Evolutionary conservation across 2,797 vertebrate genomes (phyloP).

Genomic region (Orientallactaga sibirica): DNA sequence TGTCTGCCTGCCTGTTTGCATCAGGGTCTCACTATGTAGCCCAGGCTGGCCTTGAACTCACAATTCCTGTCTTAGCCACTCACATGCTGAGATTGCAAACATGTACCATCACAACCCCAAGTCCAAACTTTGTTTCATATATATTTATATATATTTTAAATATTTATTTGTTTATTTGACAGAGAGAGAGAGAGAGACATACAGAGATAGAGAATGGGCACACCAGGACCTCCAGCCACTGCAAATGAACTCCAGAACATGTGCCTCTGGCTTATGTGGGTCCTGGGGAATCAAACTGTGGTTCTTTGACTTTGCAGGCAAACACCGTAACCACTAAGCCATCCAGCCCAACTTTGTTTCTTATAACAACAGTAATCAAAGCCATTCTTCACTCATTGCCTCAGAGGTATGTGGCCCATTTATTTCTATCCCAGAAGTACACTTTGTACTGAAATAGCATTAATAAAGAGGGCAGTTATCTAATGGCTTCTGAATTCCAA

Average conservation of each 20-base stretch:
- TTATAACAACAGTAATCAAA: slow-evolving; percentile 17
- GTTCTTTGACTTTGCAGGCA: too few relatives aligned
- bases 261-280: too few relatives aligned
- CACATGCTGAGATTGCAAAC: not conserved
- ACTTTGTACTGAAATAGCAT: slow-evolving; percentile 47
- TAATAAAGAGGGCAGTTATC: slow-evolving; percentile 42
- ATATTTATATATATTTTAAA: not conserved
- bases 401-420: slow-evolving; percentile 53
- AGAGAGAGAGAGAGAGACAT: too few relatives aligned
- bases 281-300: too few relatives aligned
- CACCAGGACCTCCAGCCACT: too few relatives aligned
- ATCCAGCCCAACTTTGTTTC: not conserved
- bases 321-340: too few relatives aligned
- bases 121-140: not conserved
- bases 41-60: not conserved
- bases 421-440: slow-evolving; percentile 51
- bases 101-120: not conserved
- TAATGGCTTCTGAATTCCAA: slow-evolving; percentile 36
- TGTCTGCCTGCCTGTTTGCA: not conserved
- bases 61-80: not conserved
- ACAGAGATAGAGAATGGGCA: too few relatives aligned
- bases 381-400: slow-evolving; percentile 21
- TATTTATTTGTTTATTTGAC: not conserved
- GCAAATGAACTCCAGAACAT: too few relatives aligned
- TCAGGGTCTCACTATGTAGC: not conserved